Base-by-base conservation (phyloP, 37 sponge, comb jelly and placozoan species). In the Crambe crambe region DNA sequence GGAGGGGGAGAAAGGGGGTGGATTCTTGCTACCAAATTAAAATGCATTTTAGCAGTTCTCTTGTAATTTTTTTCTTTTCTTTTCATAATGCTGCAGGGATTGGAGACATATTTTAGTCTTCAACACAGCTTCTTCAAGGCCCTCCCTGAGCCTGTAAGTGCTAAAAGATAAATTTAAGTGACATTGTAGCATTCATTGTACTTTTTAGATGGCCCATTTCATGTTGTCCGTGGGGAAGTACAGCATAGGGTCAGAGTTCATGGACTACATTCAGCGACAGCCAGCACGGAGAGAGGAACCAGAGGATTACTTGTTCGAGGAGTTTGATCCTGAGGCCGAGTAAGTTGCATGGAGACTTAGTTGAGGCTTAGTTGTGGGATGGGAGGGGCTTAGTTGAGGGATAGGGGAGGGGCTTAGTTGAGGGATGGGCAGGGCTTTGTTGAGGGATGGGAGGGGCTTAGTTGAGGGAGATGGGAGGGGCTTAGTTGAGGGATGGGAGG, bases 261-360 rank as follows among this genome's bases (percentile, higher is more conserved):
- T 75, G 56, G 9, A 20, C 1, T 84, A 71, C 66, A 43, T 89
- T 23, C 8, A 44, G 1, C 51, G 38, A 0, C 80, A 80, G 43
- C 80, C 81, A 4, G 60, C 75, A 43, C 37, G 40, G 38, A 73
- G 43, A 0, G 85, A 72, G 5, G 85, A 89, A 56, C 85, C 80
- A 0, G 69, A 83, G 35, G 90, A 89, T 58, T 89, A 73, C 30
- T 68, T 69, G 54, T 89, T 89, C 80, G 81, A 89, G 58, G 90
- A 89, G 42, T 75, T 80, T 57, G 83, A 89, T 63, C 85, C 84
- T 29, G 85, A 84, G 34, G 79, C 51, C 40, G 87, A 79, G 75
- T 74, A 67, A 56, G 75, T 63, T 4, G 10, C 51, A 47, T n/a
- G n/a, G n/a, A n/a, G n/a, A n/a, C n/a, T n/a, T n/a, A n/a, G n/a